phyloP scores from a whole-genome alignment of 2,113 vertebrate genomes.

The Ascaphus truei region DNA sequence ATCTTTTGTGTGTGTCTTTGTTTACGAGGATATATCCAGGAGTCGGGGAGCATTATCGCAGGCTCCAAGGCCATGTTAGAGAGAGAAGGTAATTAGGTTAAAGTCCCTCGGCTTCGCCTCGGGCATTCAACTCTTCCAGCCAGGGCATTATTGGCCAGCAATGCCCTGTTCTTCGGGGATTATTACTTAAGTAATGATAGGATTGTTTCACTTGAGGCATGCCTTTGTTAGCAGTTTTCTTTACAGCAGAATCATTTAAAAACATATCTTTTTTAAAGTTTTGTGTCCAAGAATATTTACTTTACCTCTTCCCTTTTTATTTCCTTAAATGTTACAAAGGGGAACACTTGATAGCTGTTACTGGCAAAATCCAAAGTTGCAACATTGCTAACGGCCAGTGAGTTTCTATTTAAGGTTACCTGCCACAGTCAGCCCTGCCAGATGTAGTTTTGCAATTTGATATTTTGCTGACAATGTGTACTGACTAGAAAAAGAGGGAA shows the following conservation, averaged over 20 bases:
- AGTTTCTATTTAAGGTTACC: slow-evolving; percentile 70
- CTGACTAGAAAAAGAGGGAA: slow-evolving; percentile 56
- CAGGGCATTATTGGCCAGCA: no score
- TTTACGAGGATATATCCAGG: no score
- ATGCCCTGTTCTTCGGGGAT: no score
- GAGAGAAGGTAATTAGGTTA: no score
- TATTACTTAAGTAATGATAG: slow-evolving; percentile 51
- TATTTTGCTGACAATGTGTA: slow-evolving; percentile 64
- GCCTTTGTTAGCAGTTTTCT: slow-evolving; percentile 57
- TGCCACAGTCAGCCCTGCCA: slow-evolving; percentile 57
- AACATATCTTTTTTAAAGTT: slow-evolving; percentile 41
- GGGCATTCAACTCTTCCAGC: no score
- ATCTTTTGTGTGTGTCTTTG: no score
- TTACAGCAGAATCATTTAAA: slow-evolving; percentile 55
- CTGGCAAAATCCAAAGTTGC: slow-evolving; percentile 59
- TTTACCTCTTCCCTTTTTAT: slow-evolving; percentile 76
- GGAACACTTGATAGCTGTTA: slow-evolving; percentile 65
- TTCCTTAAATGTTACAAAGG: slow-evolving; percentile 67
- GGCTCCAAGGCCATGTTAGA: no score
- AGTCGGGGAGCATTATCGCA: no score
- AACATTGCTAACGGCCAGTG: slow-evolving; percentile 51
- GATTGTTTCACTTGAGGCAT: slow-evolving; percentile 55
- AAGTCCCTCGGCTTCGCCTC: no score
- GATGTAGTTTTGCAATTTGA: slow-evolving; percentile 62
- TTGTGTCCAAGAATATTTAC: slow-evolving; percentile 54